Evolutionary conservation across 2,797 vertebrate species (phyloP), one percentile per base, ranked within the genome.

Genomic region (Periophthalmus magnuspinnatus): DNA sequence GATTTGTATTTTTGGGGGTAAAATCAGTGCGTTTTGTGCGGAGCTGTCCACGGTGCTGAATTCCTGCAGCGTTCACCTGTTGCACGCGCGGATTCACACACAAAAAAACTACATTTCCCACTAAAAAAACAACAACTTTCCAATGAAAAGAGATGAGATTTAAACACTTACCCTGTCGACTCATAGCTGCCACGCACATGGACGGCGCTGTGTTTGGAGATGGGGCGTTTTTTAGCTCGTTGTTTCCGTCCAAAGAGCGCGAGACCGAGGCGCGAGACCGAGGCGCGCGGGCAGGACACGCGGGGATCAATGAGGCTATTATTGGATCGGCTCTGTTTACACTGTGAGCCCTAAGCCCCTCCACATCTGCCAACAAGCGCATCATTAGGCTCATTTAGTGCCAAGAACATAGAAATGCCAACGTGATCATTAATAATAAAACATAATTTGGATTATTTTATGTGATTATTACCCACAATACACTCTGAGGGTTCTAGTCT

Each of bases 11-110:
- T 24, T 32, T n/a, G n/a, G 1, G 13, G 22, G 8, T 19, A 22
- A n/a, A 38, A 65, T 24, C 21, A 50, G 19, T 9, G 0, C 2
- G 6, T 54, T 36, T 66, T 14, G 38, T 0, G 8, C 4, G 72
- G 81, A 80, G 72, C 84, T 90, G 69, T 88, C 82, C 83, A 5
- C 1, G 3, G 84, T 86, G 70, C 87, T 88, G 83, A 85, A 82
- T 28, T 4, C 10, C 71, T 16, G n/a, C n/a, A n/a, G n/a, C n/a
- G n/a, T n/a, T n/a, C 28, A 88, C 88, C 69, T 90, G 86, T 90
- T 87, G 87, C 81, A 38, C 70, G 7, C 72, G 36, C 4, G 22
- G 76, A 60, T 69, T 75, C 7, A 5, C 17, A 60, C 69, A 74
- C 7, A 9, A 28, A 47, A 28, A 47, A 47, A 36, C 33, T 19